Conservation (phyloP, 2,113 vertebrate species). For the human region DNA sequence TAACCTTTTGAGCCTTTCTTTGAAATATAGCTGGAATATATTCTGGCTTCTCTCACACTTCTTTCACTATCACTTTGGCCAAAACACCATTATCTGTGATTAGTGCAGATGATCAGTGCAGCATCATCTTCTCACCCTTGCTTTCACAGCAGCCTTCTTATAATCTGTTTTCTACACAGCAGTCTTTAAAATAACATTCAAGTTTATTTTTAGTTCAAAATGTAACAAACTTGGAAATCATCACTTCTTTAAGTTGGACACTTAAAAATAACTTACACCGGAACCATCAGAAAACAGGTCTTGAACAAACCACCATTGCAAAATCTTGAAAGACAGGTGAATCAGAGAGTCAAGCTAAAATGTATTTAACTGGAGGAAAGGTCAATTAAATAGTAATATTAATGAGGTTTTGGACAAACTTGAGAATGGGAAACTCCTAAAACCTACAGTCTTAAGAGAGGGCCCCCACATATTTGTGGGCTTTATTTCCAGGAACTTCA, state of each 20-base stretch:
- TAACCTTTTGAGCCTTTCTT: not conserved
- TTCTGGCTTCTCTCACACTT: not conserved
- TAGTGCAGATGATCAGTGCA: not conserved
- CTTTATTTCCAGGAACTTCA: not conserved
- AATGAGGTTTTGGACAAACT: not conserved
- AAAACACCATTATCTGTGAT: not conserved
- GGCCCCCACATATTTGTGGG: fast-evolving
- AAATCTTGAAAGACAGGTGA: not conserved
- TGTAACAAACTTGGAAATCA: not conserved
- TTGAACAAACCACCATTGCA: not conserved
- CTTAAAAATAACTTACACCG: not conserved
- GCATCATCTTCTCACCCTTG: not conserved
- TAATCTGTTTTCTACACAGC: not conserved
- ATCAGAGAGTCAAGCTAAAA: not conserved
- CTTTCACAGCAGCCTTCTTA: not conserved
- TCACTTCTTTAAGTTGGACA: not conserved
- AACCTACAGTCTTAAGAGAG: too few species aligned
- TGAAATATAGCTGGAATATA: not conserved
- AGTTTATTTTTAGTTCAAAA: not conserved
- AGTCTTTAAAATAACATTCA: not conserved
- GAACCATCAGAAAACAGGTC: not conserved
- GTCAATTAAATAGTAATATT: not conserved
- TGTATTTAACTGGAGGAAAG: not conserved
- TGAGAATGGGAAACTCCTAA: not conserved
- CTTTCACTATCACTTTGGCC: not conserved